A percentile compares a stretch with the other conserved stretches of the same genome.
Conservation (phyloP, 30 jellyfish, hydroid and myxozoan species). For the Aurelia aurita complex sp. Pacific region DNA sequence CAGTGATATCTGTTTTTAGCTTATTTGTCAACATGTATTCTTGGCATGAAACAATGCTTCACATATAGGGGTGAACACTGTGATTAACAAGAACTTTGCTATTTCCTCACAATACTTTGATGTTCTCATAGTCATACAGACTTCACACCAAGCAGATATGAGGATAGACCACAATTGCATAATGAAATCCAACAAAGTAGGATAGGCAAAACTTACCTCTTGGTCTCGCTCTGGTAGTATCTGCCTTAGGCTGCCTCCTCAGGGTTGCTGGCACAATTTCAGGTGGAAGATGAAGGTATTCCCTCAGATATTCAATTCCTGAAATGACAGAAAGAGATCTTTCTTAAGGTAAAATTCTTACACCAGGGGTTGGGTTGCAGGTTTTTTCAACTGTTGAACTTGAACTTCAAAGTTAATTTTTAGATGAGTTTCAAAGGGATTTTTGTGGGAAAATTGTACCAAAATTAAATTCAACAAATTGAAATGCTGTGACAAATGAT, state of each 20-base stretch:
- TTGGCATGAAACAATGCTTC: conserved; percentile 39
- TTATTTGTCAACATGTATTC: background rate
- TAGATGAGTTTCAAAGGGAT: too few relatives aligned
- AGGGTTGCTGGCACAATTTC: conserved; percentile 97
- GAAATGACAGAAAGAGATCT: background rate
- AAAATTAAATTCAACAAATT: too few relatives aligned
- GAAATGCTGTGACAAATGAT: too few relatives aligned
- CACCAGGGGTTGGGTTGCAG: too few relatives aligned
- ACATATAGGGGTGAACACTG: conserved; percentile 10
- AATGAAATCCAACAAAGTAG: too few relatives aligned
- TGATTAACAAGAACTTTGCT: conserved; percentile 27
- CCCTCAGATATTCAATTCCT: conserved; percentile 91
- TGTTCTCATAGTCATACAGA: conserved; percentile 1
- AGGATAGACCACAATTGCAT: conserved; percentile 2
- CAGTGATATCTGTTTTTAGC: too few relatives aligned
- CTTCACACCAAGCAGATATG: conserved; percentile 39
- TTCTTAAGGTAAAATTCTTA: too few relatives aligned
- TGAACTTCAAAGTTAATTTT: too few relatives aligned
- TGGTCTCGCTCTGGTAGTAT: conserved; percentile 79
- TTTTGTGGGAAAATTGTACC: too few relatives aligned
- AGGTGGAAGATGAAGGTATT: conserved; percentile 94
- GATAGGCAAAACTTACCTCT: conserved; percentile 50
- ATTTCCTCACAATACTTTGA: conserved; percentile 41
- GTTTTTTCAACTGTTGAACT: too few relatives aligned
- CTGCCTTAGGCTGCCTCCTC: conserved; percentile 84